phyloP scores from a whole-genome alignment of 2,888 invertebrate genomes.

The Thera obeliscata region DNA sequence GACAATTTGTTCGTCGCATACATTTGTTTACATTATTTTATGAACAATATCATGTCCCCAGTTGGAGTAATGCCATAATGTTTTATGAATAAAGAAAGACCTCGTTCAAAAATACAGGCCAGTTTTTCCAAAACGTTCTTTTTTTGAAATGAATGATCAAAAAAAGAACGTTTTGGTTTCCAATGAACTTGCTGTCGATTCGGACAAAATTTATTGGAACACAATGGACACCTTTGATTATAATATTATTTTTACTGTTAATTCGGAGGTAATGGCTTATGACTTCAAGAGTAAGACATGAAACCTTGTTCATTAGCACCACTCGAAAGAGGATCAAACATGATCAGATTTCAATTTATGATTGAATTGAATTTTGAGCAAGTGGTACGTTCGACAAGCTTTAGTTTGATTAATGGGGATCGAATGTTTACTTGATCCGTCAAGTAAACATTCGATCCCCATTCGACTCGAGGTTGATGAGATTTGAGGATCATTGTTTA shows the following conservation, averaged over 20 bases:
- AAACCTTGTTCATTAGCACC: slow-evolving; percentile 61
- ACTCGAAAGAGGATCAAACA: slow-evolving; percentile 52
- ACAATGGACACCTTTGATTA: too few species aligned
- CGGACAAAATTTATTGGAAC: too few species aligned
- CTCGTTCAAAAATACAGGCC: neutral
- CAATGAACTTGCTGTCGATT: too few species aligned
- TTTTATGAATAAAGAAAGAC: neutral
- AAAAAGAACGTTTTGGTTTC: too few species aligned
- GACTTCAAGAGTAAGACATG: slow-evolving; percentile 40
- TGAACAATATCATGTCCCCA: slow-evolving; percentile 34
- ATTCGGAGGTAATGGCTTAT: too few species aligned
- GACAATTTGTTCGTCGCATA: slow-evolving; percentile 57
- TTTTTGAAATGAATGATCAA: too few species aligned
- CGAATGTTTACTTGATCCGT: slow-evolving; percentile 20
- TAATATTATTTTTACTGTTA: too few species aligned
- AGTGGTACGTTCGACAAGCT: slow-evolving; percentile 34
- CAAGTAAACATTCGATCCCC: slow-evolving; percentile 1
- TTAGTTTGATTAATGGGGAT: slow-evolving; percentile 37
- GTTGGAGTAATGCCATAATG: neutral
- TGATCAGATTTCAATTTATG: slow-evolving; percentile 64
- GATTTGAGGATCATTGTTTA: neutral
- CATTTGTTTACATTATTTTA: slow-evolving; percentile 65
- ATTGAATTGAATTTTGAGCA: slow-evolving; percentile 57
- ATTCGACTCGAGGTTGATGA: neutral
- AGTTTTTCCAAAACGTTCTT: neutral